Conservation (phyloP, 2,797 vertebrate species). For the Monodelphis domestica region DNA sequence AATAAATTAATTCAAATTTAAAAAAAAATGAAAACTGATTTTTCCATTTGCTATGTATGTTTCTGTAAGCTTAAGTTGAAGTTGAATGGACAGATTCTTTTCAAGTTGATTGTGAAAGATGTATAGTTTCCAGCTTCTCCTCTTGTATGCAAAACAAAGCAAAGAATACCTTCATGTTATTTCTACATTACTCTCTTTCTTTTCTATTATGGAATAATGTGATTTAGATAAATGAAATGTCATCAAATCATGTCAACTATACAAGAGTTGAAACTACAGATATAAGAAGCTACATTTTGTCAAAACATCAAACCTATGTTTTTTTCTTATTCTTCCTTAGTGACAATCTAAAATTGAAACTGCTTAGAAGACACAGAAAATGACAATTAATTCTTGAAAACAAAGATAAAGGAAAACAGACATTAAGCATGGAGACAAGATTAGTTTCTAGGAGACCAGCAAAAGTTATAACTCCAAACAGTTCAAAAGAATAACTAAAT, state of each 20-base stretch:
- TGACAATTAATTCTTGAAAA: constrained; percentile 35
- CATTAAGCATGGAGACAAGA: neutral
- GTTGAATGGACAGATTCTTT: neutral
- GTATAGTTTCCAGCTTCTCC: neutral
- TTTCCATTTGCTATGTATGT: neutral
- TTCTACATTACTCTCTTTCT: neutral
- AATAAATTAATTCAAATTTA: too few relatives aligned
- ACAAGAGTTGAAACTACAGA: neutral
- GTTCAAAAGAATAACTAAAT: constrained; percentile 10
- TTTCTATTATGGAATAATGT: neutral
- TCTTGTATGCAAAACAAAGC: neutral
- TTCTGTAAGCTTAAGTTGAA: neutral
- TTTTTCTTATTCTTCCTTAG: neutral
- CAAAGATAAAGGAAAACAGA: constrained; percentile 30
- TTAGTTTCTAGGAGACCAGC: constrained; percentile 37
- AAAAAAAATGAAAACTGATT: too few relatives aligned
- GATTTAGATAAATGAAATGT: neutral
- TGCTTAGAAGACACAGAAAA: neutral
- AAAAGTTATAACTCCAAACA: neutral
- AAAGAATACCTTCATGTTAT: neutral
- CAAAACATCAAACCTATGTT: neutral
- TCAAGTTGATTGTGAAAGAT: neutral
- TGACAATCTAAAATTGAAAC: neutral
- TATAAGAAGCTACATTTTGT: neutral
- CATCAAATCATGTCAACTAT: neutral